Conservation (phyloP, 2,888 invertebrate genomes). For the Pecten maximus region DNA sequence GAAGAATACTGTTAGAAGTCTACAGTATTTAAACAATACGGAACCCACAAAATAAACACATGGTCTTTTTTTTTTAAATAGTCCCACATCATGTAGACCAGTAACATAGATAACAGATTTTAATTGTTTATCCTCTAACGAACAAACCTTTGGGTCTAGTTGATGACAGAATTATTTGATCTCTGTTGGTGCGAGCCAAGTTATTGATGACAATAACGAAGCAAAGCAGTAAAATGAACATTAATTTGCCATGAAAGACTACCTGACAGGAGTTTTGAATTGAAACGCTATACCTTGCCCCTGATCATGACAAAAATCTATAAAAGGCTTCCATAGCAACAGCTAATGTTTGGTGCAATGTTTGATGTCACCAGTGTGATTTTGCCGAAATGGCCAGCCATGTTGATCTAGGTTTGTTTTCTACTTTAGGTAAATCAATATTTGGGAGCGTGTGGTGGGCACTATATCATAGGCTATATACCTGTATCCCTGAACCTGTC, state of each 20-base stretch:
- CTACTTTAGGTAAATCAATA: conserved; percentile 30
- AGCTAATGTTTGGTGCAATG: neutral
- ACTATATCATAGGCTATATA: neutral
- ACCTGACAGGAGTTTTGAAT: neutral
- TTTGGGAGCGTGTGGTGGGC: conserved; percentile 19
- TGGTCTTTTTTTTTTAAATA: neutral
- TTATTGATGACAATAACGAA: neutral
- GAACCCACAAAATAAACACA: neutral
- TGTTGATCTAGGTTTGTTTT: neutral
- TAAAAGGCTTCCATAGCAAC: conserved; percentile 31
- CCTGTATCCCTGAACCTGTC: conserved; percentile 19
- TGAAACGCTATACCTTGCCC: neutral
- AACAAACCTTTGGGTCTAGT: neutral
- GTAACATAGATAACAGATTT: neutral
- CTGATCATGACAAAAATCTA: conserved; percentile 16
- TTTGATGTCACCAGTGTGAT: conserved; percentile 29
- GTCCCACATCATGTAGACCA: neutral
- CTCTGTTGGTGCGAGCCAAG: neutral
- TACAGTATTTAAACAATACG: neutral
- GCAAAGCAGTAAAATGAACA: neutral
- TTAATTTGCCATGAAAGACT: neutral
- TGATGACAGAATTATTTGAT: neutral
- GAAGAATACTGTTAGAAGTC: neutral
- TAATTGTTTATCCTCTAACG: neutral
- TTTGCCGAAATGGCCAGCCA: neutral